phyloP scores from a whole-genome alignment of 1,140 invertebrate species.

The Bombus waltoni region DNA sequence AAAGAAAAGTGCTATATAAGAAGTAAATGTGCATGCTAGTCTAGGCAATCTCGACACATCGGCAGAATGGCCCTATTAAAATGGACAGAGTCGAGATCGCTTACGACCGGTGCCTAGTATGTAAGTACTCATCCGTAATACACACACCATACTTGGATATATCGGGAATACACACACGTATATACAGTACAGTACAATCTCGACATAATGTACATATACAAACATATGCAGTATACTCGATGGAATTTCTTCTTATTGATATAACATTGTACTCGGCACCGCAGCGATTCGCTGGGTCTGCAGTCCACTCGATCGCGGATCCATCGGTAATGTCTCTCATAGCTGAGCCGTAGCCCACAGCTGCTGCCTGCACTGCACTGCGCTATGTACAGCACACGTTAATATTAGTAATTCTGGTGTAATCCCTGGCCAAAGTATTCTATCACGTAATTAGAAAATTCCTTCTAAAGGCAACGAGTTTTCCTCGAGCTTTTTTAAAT shows the following conservation, averaged over 20 bases:
- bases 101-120: constrained; percentile 9
- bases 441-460: not conserved
- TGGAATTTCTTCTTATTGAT: constrained; percentile 38
- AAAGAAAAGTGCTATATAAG: not conserved
- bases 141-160: constrained; percentile 80
- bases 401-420: constrained; percentile 77
- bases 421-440: constrained; percentile 67
- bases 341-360: constrained; percentile 82
- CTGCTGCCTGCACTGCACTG: constrained; percentile 82
- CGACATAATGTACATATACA: constrained; percentile 82
- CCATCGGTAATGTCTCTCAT: constrained; percentile 75
- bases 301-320: constrained; percentile 72
- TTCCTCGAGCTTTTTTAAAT: not conserved
- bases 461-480: not conserved
- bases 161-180: constrained; percentile 82
- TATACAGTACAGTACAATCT: constrained; percentile 76
- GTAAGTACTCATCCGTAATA: constrained; percentile 68
- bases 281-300: constrained; percentile 67
- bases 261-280: constrained; percentile 62
- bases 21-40: constrained; percentile 30
- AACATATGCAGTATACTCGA: constrained; percentile 72
- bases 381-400: constrained; percentile 81
- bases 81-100: not conserved
- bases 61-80: not conserved
- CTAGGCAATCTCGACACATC: constrained; percentile 11